Base-by-base conservation (phyloP, 2,797 vertebrate species). In the Coregonus sp. region DNA sequence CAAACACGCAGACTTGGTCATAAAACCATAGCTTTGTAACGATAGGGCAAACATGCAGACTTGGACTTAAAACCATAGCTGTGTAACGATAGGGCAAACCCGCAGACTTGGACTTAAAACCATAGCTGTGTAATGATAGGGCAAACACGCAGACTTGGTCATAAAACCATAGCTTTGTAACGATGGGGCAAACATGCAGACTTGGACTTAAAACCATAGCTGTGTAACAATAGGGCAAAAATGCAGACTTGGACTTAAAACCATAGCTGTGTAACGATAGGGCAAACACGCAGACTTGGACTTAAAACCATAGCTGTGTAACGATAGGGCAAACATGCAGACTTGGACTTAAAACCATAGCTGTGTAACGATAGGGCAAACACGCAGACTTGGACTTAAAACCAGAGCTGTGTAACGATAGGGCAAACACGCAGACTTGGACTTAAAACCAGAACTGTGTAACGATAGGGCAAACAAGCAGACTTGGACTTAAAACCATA, bases 201-300 rank as follows among this genome's bases (percentile, higher is more conserved):
- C 87, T 86, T 84, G 89, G 86, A 91, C 54, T 85, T 82, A 84
- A 88, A 90, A 88, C 87, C 88, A 82, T 81, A 86, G 85, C 86
- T 85, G 86, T 74, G 86, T 91, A 33, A 33, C 31, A 0, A 33
- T 33, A 33, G 31, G 31, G 31, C 31, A 33, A 85, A 90, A 85
- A 86, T 68, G 82, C 84, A 88, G 83, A 80, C 87, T 86, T 84
- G 89, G 86, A 91, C 54, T 85, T 82, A 84, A 88, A 90, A 88
- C 87, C 88, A 82, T 81, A 86, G 85, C 86, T 85, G 86, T 73
- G 86, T 91, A 33, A 33, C 31, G 31, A 33, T 33, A 3, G 31
- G 31, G 31, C 31, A 33, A 85, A 90, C 86, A 86, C 66, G 83
- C 84, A 88, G 83, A 80, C 87, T 86, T 84, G 89, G 86, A 91